Percentiles rank a stretch among this genome's conserved stretches.
Evolutionary conservation across 2,888 invertebrate species (phyloP).

Genomic region (Drosophila monieri): DNA sequence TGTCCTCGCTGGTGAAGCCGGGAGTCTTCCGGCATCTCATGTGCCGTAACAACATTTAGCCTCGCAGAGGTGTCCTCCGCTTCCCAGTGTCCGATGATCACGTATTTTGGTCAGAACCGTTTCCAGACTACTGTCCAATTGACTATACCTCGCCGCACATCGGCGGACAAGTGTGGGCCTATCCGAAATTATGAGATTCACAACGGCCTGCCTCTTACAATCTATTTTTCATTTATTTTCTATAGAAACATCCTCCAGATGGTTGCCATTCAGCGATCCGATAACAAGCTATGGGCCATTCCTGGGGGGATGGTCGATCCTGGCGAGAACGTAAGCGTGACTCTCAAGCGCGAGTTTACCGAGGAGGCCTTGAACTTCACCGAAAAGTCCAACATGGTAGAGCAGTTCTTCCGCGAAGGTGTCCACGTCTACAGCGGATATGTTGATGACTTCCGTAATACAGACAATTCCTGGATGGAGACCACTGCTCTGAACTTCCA

Average conservation of each 20-base stretch:
- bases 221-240: too few relatives aligned
- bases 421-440: constrained; percentile 93
- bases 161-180: constrained; percentile 92
- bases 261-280: constrained; percentile 94
- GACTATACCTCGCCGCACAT: constrained; percentile 89
- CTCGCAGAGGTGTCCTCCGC: constrained; percentile 87
- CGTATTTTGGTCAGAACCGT: constrained; percentile 88
- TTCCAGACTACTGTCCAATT: constrained; percentile 89
- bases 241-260: constrained; percentile 93
- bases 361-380: constrained; percentile 94
- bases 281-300: constrained; percentile 96
- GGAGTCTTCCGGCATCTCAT: constrained; percentile 80
- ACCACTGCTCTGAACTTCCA: constrained; percentile 97
- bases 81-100: constrained; percentile 88
- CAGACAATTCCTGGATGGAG: constrained; percentile 99
- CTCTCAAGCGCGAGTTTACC: constrained; percentile 95
- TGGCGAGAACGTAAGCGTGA: constrained; percentile 92
- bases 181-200: constrained; percentile 88
- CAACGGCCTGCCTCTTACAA: constrained; percentile 86
- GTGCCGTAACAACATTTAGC: constrained; percentile 89
- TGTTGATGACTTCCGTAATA: constrained; percentile 98
- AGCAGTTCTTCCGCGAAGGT: constrained; percentile 88
- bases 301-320: constrained; percentile 98
- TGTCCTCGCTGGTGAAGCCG: constrained; percentile 65
- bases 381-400: constrained; percentile 84